Evolutionary conservation across 2,797 vertebrate genomes (phyloP).

Genomic region (Podarcis siculus): DNA sequence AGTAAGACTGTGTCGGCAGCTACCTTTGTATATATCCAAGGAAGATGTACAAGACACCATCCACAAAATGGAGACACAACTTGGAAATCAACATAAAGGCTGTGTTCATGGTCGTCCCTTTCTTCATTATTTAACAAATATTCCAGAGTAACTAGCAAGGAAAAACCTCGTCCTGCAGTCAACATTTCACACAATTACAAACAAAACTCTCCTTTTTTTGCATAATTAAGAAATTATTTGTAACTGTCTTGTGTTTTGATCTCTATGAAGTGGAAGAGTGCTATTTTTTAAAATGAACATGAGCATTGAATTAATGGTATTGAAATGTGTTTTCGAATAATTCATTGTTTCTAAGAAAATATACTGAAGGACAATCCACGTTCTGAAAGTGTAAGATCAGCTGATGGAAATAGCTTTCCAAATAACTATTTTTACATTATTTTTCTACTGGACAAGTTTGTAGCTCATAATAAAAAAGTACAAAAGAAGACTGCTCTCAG

Average conservation of each 20-base stretch:
- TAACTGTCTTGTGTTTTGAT: not conserved
- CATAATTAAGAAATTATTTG: not conserved
- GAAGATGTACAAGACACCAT: conserved; percentile 88
- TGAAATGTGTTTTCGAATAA: conserved; percentile 19
- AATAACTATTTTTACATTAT: not conserved
- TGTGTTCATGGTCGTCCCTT: conserved; percentile 93
- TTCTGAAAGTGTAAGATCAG: not conserved
- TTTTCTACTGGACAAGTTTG: not conserved
- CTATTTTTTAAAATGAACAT: conserved; percentile 40
- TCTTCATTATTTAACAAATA: conserved; percentile 85
- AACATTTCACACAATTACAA: conserved; percentile 48
- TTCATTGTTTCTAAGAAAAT: not conserved
- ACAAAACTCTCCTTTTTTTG: conserved; percentile 26
- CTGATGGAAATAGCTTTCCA: not conserved
- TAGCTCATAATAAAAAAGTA: not conserved
- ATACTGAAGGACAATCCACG: not conserved
- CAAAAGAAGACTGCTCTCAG: too few relatives aligned
- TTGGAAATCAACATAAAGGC: conserved; percentile 78
- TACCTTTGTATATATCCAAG: conserved; percentile 85
- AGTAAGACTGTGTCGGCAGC: conserved; percentile 88
- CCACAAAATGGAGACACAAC: conserved; percentile 85
- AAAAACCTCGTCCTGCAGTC: conserved; percentile 58
- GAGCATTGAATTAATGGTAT: conserved; percentile 28
- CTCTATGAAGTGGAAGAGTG: not conserved
- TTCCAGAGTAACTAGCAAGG: conserved; percentile 79